Base-by-base conservation (phyloP, 2,113 vertebrate species). In the Oreochromis niloticus region DNA sequence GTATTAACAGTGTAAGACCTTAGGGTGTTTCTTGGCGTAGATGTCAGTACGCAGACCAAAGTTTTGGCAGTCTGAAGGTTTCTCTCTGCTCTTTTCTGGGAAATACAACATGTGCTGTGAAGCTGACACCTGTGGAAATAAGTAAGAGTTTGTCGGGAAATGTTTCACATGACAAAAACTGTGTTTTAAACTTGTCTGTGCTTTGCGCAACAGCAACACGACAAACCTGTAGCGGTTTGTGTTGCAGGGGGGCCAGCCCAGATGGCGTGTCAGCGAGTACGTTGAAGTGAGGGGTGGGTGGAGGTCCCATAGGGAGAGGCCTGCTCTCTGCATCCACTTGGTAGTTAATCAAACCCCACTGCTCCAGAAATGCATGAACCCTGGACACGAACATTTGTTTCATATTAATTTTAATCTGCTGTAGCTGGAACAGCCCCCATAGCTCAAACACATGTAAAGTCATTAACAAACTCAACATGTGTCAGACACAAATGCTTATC, bases 331-430 rank as follows among this genome's bases (percentile, higher is more conserved):
- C 98, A 73, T 99, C 99, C 94, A 99, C 99, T 84, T 99, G 99
- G 92, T 99, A 99, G 93, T 99, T 99, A 14, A 99, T 97, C 61
- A 99, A 96, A 6, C 99, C 99, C 99, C 99, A 99, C 89, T 99
- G 99, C 94, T 99, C 99, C 96, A 99, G 94, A 86, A 99, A 97
- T 0, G 99, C 97, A 24, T 99, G 99, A 4, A 99, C 98, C 90
- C 99, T 99, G 27, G 5, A 90, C 19, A 88, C 41, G 91, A 27
- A 56, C 6, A 54, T 10, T 55, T 48, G n/a, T 2, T 59, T 57
- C 73, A 3, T 6, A 39, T 24, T 57, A 4, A 84, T 56, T 82
- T 4, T 4, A 11, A 52, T 55, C 41, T 24, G 6, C 17, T 81
- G 11, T 34, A 66, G 57, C 55, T 34, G 66, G 78, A 80, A 71